A percentile compares a stretch with the other conserved stretches of the same genome.
Evolutionary conservation across 2,113 vertebrate genomes (phyloP).

Genomic region (Hiodon alosoides): DNA sequence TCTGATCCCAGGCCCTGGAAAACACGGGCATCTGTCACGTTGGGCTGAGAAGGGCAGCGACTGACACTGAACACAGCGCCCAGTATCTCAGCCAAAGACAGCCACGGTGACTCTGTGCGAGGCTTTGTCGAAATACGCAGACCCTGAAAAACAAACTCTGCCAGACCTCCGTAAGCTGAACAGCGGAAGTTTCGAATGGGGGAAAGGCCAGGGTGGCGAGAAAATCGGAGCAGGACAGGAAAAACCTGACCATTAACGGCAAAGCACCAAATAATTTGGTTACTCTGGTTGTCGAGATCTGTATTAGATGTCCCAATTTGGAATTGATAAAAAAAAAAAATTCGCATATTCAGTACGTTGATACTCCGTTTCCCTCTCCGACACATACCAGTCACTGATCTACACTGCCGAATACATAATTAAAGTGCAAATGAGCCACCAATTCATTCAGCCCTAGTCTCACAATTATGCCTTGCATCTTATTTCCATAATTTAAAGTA

Average conservation of each 20-base stretch:
- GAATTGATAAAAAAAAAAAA: not conserved
- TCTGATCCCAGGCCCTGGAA: constrained; percentile 41
- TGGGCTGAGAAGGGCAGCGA: constrained; percentile 32
- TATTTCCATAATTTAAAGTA: constrained; percentile 10
- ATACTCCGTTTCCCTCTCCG: not conserved
- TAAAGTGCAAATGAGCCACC: not conserved
- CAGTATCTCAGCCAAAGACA: constrained; percentile 10
- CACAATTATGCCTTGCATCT: constrained; percentile 1
- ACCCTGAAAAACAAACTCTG: constrained; percentile 18
- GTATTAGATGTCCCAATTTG: too few species aligned
- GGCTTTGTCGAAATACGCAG: constrained; percentile 39
- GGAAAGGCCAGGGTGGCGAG: not conserved
- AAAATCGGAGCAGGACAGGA: not conserved
- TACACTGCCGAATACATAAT: not conserved
- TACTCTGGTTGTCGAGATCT: too few species aligned
- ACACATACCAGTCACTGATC: not conserved
- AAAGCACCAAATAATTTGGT: too few species aligned
- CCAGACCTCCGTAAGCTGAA: not conserved
- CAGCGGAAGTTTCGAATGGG: not conserved
- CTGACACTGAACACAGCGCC: constrained; percentile 35
- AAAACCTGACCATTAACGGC: too few species aligned
- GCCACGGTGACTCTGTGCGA: constrained; percentile 20
- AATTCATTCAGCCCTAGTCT: not conserved
- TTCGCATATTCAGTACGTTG: not conserved
- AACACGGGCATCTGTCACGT: constrained; percentile 47